Evolutionary conservation across 1,140 invertebrate species (phyloP), one percentile per base, ranked within the genome.

Genomic region (Conus ventricosus): DNA sequence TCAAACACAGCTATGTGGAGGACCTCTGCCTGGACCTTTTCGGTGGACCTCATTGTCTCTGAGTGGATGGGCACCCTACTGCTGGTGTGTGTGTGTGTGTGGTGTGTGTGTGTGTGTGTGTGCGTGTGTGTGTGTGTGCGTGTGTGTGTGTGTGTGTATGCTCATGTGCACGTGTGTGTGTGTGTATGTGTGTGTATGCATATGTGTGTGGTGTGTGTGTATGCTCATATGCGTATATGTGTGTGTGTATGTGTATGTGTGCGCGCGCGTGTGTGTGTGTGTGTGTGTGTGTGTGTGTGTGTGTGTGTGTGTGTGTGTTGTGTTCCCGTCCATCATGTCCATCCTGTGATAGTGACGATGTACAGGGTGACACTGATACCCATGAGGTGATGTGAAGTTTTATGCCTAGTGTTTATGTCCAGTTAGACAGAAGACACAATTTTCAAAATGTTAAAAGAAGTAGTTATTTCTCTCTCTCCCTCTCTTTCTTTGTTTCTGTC

Each of bases 11-110:
- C 11, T 92, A 89, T 88, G 91, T 95, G 27, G 95, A 95, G 86
- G 89, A 91, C 54, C 80, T 92, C 13, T 75, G 71, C 54, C 84
- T 94, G 27, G 57, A 86, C 53, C 53, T 88, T 88, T 1, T 89
- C 94, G 84, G 94, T 95, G 3, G 95, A 95, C 88, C 90, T 95
- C 53, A 94, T 95, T 51, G 92, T 95, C 75, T 95, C 94, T 8
- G 95, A 95, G 91, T 95, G 95, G 95, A 95, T 95, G 95, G 95
- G 94, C 7, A 95, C 94, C 83, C 94, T 94, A 86, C 90, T 95
- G 4, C 88, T 95, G 13, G 94, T 94, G 39, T 76, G 86, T 39
- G 23, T 11, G 13, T 83, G 13, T 88, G 81, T n/a, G 57, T 27
- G 10, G n/a, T 78, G 6, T 78, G 25, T 78, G 25, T 25, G 20